Conservation (phyloP, 1,140 invertebrate genomes). For the Copidosoma floridanum region DNA sequence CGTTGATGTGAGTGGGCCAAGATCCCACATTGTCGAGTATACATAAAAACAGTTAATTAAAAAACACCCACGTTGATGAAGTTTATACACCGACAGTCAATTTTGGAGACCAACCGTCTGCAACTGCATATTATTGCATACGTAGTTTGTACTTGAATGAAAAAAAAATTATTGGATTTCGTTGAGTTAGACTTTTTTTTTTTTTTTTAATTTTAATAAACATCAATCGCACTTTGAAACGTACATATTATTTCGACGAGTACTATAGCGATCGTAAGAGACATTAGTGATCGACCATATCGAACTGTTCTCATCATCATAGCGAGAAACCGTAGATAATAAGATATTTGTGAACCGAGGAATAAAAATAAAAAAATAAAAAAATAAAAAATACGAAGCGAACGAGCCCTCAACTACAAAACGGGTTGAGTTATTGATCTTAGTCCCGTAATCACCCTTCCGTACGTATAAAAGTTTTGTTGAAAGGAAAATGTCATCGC, state of each 20-base stretch:
- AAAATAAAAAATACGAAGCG: too few species aligned
- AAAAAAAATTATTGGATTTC: neutral
- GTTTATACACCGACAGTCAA: slow-evolving; percentile 16
- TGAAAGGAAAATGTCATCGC: slow-evolving; percentile 27
- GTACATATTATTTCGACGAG: neutral
- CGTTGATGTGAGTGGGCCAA: slow-evolving; percentile 13
- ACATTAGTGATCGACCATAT: slow-evolving; percentile 25
- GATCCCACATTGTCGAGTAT: slow-evolving; percentile 24
- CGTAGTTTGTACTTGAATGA: slow-evolving; percentile 8
- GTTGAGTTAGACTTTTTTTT: too few species aligned
- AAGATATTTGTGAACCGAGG: slow-evolving; percentile 22
- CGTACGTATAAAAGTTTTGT: slow-evolving; percentile 25
- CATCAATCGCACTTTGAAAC: neutral
- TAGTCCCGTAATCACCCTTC: slow-evolving; percentile 19
- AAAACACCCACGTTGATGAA: too few species aligned
- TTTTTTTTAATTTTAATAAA: neutral
- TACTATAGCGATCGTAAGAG: neutral
- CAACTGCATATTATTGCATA: slow-evolving; percentile 8
- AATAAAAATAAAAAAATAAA: slow-evolving; percentile 22
- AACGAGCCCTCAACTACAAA: too few species aligned
- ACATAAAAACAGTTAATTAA: too few species aligned
- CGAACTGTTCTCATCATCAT: slow-evolving; percentile 28
- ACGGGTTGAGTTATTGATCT: slow-evolving; percentile 26
- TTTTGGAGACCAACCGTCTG: slow-evolving; percentile 24
- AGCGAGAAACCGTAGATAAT: slow-evolving; percentile 13